Evolutionary conservation across 2,888 invertebrate genomes (phyloP).

Genomic region (Amiota minor): DNA sequence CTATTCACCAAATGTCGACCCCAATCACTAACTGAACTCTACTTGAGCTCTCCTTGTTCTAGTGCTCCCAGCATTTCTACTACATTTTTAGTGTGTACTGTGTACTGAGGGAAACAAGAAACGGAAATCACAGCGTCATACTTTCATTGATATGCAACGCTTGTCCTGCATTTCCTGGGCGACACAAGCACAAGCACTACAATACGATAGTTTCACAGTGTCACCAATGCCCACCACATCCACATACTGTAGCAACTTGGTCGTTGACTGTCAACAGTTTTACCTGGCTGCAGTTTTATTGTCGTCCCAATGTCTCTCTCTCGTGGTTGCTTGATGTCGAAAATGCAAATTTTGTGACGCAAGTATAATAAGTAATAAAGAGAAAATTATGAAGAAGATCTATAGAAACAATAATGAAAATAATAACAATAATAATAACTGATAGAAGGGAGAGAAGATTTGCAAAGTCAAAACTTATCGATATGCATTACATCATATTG

Average conservation of each 20-base stretch:
- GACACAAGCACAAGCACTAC: background rate
- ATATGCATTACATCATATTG: background rate
- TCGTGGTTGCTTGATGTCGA: background rate
- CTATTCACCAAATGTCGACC: too few species aligned
- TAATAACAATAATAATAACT: constrained; percentile 24
- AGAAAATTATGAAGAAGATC: constrained; percentile 26
- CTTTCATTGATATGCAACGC: constrained; percentile 62
- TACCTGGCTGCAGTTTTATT: too few species aligned
- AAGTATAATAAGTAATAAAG: background rate
- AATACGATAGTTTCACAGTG: too few species aligned
- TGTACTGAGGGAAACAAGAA: constrained; percentile 33
- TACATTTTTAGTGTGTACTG: too few species aligned
- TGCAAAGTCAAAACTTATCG: background rate
- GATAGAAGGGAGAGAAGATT: constrained; percentile 16
- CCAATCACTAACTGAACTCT: too few species aligned
- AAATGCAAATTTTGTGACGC: constrained; percentile 51
- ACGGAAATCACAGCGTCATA: constrained; percentile 40
- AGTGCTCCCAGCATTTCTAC: too few species aligned
- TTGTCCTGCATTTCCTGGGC: constrained; percentile 39
- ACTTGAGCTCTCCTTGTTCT: too few species aligned
- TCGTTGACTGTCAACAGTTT: background rate
- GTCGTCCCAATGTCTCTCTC: too few species aligned
- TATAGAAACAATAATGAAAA: constrained; percentile 36
- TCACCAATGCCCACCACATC: constrained; percentile 38
- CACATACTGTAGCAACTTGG: constrained; percentile 26